These are phyloP conservation scores for Centruroides sculpturatus DNA, from an alignment of 1,140 invertebrate species.

Conservation along the genomic window DNA sequence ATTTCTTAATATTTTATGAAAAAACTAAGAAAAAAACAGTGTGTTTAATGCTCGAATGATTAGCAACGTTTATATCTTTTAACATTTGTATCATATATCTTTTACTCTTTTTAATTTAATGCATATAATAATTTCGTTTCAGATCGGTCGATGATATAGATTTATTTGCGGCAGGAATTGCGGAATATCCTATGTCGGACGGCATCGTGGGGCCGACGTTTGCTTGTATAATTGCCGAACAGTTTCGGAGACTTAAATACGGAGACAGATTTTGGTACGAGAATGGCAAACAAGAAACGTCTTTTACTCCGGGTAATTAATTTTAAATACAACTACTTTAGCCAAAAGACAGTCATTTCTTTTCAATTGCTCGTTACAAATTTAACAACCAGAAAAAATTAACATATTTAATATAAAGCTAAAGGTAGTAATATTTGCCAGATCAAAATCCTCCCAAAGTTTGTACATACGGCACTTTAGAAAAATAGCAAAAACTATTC, in stretches of 20 bases:
- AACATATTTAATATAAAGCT: neutral
- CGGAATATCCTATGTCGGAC: constrained; percentile 66
- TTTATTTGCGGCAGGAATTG: constrained; percentile 47
- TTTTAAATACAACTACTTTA: neutral
- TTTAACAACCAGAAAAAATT: neutral
- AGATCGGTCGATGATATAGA: constrained; percentile 48
- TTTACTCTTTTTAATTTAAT: too few relatives aligned
- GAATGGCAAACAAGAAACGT: constrained; percentile 29
- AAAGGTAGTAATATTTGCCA: too few relatives aligned
- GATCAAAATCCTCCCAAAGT: too few relatives aligned
- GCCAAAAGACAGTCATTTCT: neutral
- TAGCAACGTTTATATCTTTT: too few relatives aligned
- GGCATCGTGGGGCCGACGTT: constrained; percentile 85
- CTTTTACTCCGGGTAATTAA: neutral
- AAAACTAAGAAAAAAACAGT: constrained; percentile 36
- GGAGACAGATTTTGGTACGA: constrained; percentile 47
- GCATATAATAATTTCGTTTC: constrained; percentile 42
- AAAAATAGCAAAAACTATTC: too few relatives aligned
- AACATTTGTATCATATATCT: too few relatives aligned
- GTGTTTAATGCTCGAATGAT: constrained; percentile 37
- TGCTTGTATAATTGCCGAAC: constrained; percentile 84
- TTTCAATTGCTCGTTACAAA: neutral
- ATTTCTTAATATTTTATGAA: too few relatives aligned
- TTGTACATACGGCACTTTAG: too few relatives aligned
- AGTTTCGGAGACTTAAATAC: constrained; percentile 61